Percentiles rank a stretch among this genome's conserved stretches.
Conservation (phyloP, 2,113 vertebrate species). For the Ondatra zibethicus region DNA sequence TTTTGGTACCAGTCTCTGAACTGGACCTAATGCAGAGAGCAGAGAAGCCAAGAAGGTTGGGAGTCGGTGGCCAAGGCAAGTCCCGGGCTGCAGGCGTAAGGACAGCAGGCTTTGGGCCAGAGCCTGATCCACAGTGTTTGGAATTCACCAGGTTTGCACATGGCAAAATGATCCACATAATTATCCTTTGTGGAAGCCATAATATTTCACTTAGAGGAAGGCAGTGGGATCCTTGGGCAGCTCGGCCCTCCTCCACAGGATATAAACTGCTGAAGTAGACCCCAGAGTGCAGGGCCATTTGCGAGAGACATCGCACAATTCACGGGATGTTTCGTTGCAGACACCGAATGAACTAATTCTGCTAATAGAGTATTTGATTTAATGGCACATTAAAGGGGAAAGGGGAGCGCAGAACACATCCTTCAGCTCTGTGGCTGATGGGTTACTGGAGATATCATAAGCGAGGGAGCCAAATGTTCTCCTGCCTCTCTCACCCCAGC, state of each 20-base stretch:
- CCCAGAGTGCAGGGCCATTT: constrained; percentile 78
- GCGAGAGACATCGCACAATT: constrained; percentile 74
- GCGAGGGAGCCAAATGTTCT: not conserved
- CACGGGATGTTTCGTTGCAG: constrained; percentile 64
- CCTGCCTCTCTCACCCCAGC: not conserved
- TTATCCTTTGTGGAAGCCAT: constrained; percentile 75
- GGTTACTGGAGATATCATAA: constrained; percentile 47
- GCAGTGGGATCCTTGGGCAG: constrained; percentile 58
- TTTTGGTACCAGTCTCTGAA: not conserved
- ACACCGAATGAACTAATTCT: constrained; percentile 79
- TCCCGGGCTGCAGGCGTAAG: constrained; percentile 64
- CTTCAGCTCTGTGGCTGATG: constrained; percentile 68
- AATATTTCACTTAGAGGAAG: constrained; percentile 71
- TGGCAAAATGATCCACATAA: constrained; percentile 75
- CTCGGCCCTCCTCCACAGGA: constrained; percentile 61
- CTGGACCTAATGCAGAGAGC: not conserved
- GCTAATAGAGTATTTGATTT: constrained; percentile 84
- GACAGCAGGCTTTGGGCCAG: constrained; percentile 67
- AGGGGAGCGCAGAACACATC: constrained; percentile 59
- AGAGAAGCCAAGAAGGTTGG: not conserved
- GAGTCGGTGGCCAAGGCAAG: not conserved
- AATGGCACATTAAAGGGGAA: constrained; percentile 81
- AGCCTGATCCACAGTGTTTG: constrained; percentile 51
- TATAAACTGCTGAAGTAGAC: constrained; percentile 79
- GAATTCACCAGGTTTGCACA: constrained; percentile 55